Evolutionary conservation across 1,140 invertebrate species (phyloP).

Genomic region (Drosophila santomea): DNA sequence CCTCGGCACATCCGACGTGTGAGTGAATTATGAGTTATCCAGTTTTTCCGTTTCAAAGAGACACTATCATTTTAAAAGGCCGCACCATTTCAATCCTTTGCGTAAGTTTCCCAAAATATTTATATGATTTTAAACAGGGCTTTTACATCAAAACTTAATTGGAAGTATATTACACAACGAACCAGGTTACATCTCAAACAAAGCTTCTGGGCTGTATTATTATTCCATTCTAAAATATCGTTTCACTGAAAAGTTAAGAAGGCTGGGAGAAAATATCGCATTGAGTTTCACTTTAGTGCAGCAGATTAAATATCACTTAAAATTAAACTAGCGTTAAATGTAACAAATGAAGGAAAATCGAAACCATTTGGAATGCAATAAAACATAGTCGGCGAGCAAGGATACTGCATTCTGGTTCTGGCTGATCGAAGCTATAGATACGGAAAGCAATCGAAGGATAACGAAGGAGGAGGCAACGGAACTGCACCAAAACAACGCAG

Average conservation of each 20-base stretch:
- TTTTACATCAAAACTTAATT: background rate
- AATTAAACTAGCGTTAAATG: constrained; percentile 79
- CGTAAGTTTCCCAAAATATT: too few relatives aligned
- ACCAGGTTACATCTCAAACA: background rate
- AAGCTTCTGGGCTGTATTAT: background rate
- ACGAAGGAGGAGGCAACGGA: constrained; percentile 34
- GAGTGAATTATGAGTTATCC: constrained; percentile 46
- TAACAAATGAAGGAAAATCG: constrained; percentile 80
- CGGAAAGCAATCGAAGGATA: constrained; percentile 71
- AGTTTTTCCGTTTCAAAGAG: background rate
- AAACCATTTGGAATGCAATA: constrained; percentile 77
- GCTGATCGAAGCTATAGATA: constrained; percentile 40
- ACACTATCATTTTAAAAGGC: background rate
- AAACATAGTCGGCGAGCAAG: constrained; percentile 56
- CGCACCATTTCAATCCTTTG: background rate
- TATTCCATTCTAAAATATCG: constrained; percentile 14
- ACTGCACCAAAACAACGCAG: constrained; percentile 44
- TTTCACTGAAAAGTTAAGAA: constrained; percentile 2
- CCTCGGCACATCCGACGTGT: constrained; percentile 46
- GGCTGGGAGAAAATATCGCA: background rate
- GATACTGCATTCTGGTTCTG: background rate
- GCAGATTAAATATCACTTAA: constrained; percentile 81
- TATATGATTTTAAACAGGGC: too few relatives aligned
- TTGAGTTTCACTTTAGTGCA: constrained; percentile 28
- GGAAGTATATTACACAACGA: background rate